Base-by-base conservation (phyloP, 2,113 vertebrate species). In the Caranx melampygus region DNA sequence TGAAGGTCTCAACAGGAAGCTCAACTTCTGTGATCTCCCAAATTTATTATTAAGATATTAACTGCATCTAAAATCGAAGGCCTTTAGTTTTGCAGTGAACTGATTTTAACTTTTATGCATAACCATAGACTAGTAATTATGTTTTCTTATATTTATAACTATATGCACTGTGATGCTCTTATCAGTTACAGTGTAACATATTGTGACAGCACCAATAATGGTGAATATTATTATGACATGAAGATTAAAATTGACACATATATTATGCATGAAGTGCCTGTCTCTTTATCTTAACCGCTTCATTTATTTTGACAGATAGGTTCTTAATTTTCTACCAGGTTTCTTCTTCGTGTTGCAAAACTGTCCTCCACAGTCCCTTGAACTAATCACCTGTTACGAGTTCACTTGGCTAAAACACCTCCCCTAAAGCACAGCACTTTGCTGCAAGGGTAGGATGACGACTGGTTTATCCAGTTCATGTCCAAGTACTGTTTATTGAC, bases 181-280 rank as follows among this genome's bases (percentile, higher is more conserved):
- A 58, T 71, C 21, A 47, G 63, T 35, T 58, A 72, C 59, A 64
- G 54, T 79, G 72, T 75, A 42, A 44, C 63, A 60, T 49, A 58
- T 45, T 88, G 68, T 88, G 35, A 81, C 72, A 67, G 26, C 64
- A 35, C 58, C 47, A 47, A 49, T 21, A 85, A 65, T 85, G 71
- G 59, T 76, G 33, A 47, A 44, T 64, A 82, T 83, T 77, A 65
- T 71, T 78, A 82, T 79, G 45, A 71, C 2, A 37, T 77, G 55
- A 72, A 64, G 34, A 89, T 89, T 91, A 90, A 93, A 93, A 79
- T 76, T 15, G 16, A 77, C 58, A 60, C 33, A 76, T 73, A 42
- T 44, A 61, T 63, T 6, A 63, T 18, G 61, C 62, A 59, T 80
- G 66, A 83, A 63, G 70, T 62, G 60, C 64, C 55, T 64, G 69